Evolutionary conservation across 2,113 vertebrate species (phyloP).

Genomic region (Hippocampus comes): DNA sequence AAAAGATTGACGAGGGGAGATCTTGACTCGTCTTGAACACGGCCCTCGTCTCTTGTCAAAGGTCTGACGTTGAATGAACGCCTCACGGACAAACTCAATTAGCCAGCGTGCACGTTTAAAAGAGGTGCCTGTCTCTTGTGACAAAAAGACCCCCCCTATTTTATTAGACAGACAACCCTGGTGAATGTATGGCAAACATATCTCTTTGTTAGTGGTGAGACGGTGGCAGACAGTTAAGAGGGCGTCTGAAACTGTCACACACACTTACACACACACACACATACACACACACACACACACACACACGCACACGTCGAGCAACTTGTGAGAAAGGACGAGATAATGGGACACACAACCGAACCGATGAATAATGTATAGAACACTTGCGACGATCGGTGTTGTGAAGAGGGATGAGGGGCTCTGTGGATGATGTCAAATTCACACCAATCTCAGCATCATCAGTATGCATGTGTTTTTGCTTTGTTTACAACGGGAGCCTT

Average conservation of each 20-base stretch:
- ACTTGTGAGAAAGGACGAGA: constrained; percentile 1
- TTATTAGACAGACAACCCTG: constrained; percentile 48
- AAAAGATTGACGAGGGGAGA: constrained; percentile 52
- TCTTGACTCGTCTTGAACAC: constrained; percentile 34
- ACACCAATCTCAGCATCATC: not conserved
- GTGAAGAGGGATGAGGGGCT: constrained; percentile 6
- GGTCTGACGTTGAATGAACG: constrained; percentile 56
- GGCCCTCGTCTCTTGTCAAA: constrained; percentile 48
- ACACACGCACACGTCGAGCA: not conserved
- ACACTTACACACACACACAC: not conserved
- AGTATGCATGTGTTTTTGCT: not conserved
- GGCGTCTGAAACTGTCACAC: constrained; percentile 26
- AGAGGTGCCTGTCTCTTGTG: constrained; percentile 42
- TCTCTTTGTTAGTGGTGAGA: constrained; percentile 41
- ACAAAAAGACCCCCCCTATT: constrained; percentile 35
- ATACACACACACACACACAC: constrained; percentile 2
- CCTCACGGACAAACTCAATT: constrained; percentile 64
- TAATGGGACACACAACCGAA: constrained; percentile 8
- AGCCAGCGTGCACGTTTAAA: constrained; percentile 48
- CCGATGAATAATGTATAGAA: constrained; percentile 17
- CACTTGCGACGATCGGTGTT: not conserved
- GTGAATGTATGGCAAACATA: constrained; percentile 53
- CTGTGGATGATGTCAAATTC: constrained; percentile 9
- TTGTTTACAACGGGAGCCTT: not conserved
- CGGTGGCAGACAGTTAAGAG: constrained; percentile 40